A percentile compares a stretch with the other conserved stretches of the same genome.
These are phyloP conservation scores for Pterostichus madidus DNA, from an alignment of 2,888 invertebrate genomes.

Conservation along the genomic window DNA sequence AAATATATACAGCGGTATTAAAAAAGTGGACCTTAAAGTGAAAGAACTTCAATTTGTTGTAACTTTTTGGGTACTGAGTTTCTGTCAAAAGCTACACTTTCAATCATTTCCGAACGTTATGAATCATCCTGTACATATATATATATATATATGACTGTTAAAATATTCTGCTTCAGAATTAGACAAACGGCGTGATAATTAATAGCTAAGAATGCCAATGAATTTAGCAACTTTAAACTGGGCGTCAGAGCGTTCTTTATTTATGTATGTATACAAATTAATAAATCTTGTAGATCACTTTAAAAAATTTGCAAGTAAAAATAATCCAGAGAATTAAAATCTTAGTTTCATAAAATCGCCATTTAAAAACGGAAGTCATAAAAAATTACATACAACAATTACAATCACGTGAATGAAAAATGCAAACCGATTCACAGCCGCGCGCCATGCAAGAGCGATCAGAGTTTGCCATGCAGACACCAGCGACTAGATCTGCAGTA, in stretches of 20 bases:
- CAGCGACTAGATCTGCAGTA: conserved; percentile 35
- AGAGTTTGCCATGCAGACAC: conserved; percentile 39
- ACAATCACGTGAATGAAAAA: conserved; percentile 28
- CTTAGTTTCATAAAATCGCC: conserved; percentile 17
- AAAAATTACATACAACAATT: conserved; percentile 41
- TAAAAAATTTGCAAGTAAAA: conserved; percentile 28
- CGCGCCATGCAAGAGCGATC: conserved; percentile 32
- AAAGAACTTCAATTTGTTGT: no score
- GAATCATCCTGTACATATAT: no score
- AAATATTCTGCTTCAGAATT: no score
- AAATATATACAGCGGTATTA: no score
- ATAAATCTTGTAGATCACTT: neutral
- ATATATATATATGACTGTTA: no score
- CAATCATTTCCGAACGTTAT: no score
- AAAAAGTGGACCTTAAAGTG: no score
- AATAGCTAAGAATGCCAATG: no score
- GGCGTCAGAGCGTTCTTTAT: neutral
- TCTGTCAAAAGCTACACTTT: no score
- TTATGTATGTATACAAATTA: neutral
- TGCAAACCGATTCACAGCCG: conserved; percentile 28
- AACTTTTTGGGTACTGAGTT: no score
- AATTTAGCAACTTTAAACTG: neutral
- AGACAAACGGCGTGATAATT: no score
- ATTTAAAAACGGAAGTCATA: conserved; percentile 47
- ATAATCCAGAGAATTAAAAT: neutral